phyloP scores from a whole-genome alignment of 1,140 invertebrate genomes.

The Drosophila truncata region DNA sequence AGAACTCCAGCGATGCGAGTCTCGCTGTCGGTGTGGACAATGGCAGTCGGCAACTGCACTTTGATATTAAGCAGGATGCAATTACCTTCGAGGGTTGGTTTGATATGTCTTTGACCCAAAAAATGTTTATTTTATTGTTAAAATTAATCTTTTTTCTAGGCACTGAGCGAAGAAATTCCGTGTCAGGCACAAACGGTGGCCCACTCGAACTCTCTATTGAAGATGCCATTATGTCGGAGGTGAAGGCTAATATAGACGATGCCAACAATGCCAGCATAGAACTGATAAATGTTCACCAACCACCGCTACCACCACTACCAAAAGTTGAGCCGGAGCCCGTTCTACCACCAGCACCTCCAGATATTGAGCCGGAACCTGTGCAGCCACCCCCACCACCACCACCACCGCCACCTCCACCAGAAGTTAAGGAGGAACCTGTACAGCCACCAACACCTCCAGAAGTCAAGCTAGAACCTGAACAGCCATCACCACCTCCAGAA shows the following conservation, averaged over 20 bases:
- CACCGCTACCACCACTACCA: neutral
- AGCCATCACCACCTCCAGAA: neutral
- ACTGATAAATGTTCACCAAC: neutral
- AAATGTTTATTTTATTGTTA: neutral
- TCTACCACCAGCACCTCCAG: conserved; percentile 14
- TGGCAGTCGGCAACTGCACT: conserved; percentile 62
- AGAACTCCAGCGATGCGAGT: conserved; percentile 71
- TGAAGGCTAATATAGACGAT: conserved; percentile 64
- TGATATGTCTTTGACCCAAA: neutral
- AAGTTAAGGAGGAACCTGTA: conserved; percentile 6
- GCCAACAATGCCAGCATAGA: conserved; percentile 41
- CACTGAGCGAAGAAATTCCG: conserved; percentile 74
- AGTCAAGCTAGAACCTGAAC: neutral
- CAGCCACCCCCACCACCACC: conserved; percentile 14
- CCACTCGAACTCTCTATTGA: conserved; percentile 54
- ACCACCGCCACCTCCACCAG: neutral
- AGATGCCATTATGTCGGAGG: conserved; percentile 71
- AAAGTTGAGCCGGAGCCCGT: neutral
- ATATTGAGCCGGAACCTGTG: neutral
- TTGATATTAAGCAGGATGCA: conserved; percentile 84
- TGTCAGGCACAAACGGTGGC: conserved; percentile 26
- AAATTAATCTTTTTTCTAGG: conserved; percentile 35
- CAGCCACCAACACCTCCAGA: conserved; percentile 25
- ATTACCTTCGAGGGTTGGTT: conserved; percentile 80
- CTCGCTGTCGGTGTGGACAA: neutral